Conservation (phyloP, 2,113 vertebrate species). For the Gymnorhina tibicen region DNA sequence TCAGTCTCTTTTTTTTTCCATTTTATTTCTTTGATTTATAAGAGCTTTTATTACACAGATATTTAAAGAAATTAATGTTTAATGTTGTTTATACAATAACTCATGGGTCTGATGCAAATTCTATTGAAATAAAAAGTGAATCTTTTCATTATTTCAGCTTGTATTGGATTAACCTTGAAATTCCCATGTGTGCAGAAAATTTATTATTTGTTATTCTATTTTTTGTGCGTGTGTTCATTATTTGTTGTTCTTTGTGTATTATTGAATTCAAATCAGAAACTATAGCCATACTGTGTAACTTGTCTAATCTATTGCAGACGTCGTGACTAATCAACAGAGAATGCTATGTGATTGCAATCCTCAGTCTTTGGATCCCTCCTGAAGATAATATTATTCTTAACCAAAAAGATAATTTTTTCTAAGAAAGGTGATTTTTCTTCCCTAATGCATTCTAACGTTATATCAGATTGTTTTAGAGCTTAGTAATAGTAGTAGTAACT, state of each 20-base stretch:
- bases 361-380: background rate
- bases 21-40: constrained; percentile 2
- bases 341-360: background rate
- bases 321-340: background rate
- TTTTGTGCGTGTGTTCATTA: background rate
- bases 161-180: background rate
- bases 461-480: background rate
- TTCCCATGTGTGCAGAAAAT: background rate
- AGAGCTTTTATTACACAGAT: background rate
- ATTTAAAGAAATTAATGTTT: constrained; percentile 36
- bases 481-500: background rate
- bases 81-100: constrained; percentile 8
- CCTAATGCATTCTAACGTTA: background rate
- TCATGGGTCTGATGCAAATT: background rate
- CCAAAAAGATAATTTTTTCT: background rate
- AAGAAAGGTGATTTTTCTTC: background rate
- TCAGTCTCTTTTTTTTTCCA: background rate
- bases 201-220: background rate
- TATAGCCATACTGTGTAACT: background rate
- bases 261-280: background rate
- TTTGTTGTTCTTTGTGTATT: background rate
- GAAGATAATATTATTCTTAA: background rate
- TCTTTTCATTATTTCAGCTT: constrained; percentile 20
- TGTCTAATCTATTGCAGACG: background rate
- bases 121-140: background rate